Percentiles rank a stretch among this genome's conserved stretches.
phyloP scores from a whole-genome alignment of 2,888 invertebrate species.

The Phaedon cochleariae region DNA sequence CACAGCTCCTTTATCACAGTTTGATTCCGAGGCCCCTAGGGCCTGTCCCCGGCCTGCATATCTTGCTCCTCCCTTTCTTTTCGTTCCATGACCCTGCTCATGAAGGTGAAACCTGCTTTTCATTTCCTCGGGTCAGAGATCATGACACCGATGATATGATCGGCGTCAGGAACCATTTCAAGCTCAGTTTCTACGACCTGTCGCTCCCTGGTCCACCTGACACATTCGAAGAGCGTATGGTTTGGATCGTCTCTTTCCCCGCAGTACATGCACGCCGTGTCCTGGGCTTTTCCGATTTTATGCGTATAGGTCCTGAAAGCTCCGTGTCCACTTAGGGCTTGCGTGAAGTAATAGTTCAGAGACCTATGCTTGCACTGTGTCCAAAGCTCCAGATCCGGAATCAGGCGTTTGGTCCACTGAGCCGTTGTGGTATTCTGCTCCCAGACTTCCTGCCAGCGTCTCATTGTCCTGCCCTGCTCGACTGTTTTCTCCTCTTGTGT shows the following conservation, averaged over 20 bases:
- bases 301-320: background rate
- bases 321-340: background rate
- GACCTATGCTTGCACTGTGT: background rate
- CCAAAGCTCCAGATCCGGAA: background rate
- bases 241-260: background rate
- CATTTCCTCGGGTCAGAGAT: too few species aligned
- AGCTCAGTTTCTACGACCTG: too few species aligned
- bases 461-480: background rate
- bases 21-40: too few species aligned
- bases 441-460: constrained; percentile 11
- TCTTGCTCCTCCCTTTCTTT: background rate
- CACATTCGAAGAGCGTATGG: background rate
- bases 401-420: constrained; percentile 18
- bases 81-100: background rate
- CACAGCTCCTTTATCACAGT: too few species aligned
- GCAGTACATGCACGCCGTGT: background rate
- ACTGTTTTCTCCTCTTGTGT: background rate
- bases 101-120: too few species aligned
- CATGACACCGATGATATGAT: too few species aligned
- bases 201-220: background rate
- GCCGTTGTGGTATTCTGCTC: background rate
- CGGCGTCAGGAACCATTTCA: too few species aligned
- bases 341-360: background rate
- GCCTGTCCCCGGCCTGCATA: background rate
- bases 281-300: background rate